These are phyloP conservation scores for Eupithecia centaureata DNA, from an alignment of 2,888 invertebrate genomes.

Conservation along the genomic window DNA sequence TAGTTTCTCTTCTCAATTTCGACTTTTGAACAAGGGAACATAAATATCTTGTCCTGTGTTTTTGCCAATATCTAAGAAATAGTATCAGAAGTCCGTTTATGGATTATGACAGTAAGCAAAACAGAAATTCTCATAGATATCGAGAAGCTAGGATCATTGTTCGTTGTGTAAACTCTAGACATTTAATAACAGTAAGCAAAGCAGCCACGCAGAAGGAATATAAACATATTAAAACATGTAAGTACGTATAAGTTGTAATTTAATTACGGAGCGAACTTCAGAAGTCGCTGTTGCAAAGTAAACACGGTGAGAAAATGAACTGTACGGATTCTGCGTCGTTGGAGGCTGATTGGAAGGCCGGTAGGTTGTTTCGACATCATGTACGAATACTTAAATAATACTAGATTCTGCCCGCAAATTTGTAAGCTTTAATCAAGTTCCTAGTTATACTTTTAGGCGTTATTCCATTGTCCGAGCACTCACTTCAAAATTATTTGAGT, in stretches of 20 bases:
- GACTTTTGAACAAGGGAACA: no score
- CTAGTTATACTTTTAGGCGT: no score
- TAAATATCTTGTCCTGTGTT: no score
- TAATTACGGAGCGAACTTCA: neutral
- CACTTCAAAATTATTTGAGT: neutral
- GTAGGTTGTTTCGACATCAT: neutral
- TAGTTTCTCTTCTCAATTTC: no score
- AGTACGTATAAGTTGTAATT: conserved; percentile 3
- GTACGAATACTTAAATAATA: neutral
- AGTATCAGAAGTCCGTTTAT: no score
- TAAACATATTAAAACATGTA: conserved; percentile 4
- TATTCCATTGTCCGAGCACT: no score
- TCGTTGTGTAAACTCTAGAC: neutral
- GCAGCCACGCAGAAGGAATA: neutral
- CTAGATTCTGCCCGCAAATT: neutral
- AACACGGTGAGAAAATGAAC: neutral
- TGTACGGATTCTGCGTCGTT: neutral
- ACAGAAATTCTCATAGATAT: neutral
- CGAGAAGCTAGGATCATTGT: neutral
- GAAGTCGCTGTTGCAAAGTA: neutral
- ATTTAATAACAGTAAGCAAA: neutral
- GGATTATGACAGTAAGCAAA: neutral
- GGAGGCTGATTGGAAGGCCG: neutral
- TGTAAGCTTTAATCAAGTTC: no score
- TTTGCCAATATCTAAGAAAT: no score